A percentile compares a stretch with the other conserved stretches of the same genome.
These are phyloP conservation scores for Anabacerthia variegaticeps DNA, from an alignment of 2,797 vertebrate genomes.

Conservation along the genomic window DNA sequence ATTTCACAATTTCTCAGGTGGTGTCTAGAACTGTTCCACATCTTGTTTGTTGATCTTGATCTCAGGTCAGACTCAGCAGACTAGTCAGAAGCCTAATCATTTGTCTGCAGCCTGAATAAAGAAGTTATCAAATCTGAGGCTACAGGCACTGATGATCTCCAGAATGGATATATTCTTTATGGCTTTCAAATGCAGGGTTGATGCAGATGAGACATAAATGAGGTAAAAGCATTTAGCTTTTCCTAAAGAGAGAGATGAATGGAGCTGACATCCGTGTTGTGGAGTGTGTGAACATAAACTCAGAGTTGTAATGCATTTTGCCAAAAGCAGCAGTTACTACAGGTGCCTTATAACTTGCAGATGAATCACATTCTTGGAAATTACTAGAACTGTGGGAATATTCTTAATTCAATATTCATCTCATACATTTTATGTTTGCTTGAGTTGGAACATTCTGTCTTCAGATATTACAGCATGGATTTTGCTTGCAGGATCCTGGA, in stretches of 20 bases:
- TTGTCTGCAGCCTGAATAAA: neutral
- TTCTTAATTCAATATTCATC: neutral
- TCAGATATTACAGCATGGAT: neutral
- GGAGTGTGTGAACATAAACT: neutral
- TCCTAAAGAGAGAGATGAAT: neutral
- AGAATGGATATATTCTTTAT: neutral
- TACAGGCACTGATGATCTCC: neutral
- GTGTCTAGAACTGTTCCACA: neutral
- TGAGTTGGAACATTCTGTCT: neutral
- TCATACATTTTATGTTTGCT: neutral
- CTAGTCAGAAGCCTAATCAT: neutral
- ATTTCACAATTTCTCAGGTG: neutral
- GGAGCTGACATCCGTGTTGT: neutral
- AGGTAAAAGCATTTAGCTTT: neutral
- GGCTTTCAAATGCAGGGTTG: neutral
- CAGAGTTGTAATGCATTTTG: constrained; percentile 1
- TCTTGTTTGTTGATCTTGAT: neutral
- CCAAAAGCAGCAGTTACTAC: constrained; percentile 33
- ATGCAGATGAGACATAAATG: neutral
- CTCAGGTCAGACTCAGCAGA: neutral
- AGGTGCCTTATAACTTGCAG: constrained; percentile 37
- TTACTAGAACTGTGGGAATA: neutral
- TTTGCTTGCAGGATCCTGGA: neutral
- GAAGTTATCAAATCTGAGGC: neutral
- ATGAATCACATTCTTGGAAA: constrained; percentile 23